phyloP scores from a whole-genome alignment of 2,797 vertebrate genomes.

The Calcarius lapponicus region DNA sequence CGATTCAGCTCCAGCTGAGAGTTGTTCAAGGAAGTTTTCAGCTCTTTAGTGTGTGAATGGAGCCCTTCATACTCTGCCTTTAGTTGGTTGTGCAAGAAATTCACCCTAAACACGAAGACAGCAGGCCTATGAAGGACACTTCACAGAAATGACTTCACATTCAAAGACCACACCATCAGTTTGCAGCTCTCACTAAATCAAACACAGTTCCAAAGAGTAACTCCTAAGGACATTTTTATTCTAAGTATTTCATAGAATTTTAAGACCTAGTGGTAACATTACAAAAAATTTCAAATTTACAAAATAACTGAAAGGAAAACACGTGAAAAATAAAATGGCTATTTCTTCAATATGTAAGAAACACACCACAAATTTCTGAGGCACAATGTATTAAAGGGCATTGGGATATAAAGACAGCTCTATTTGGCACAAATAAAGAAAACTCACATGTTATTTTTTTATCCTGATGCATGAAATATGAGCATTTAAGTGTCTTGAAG shows the following conservation, averaged over 20 bases:
- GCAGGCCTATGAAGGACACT: background rate
- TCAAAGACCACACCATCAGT: background rate
- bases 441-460: background rate
- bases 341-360: background rate
- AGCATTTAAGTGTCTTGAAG: background rate
- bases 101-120: slow-evolving; percentile 74
- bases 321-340: background rate
- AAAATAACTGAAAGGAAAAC: background rate
- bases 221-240: background rate
- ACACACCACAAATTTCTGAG: background rate
- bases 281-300: background rate
- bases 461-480: background rate
- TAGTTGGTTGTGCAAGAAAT: slow-evolving; percentile 82
- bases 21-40: slow-evolving; percentile 86
- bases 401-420: background rate
- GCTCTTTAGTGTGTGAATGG: slow-evolving; percentile 86
- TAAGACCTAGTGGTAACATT: background rate
- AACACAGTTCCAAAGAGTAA: background rate
- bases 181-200: background rate
- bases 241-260: background rate
- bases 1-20: slow-evolving; percentile 86
- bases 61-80: slow-evolving; percentile 84
- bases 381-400: background rate
- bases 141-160: background rate
- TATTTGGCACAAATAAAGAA: background rate